Evolutionary conservation across 2,797 vertebrate species (phyloP), one percentile per base, ranked within the genome.

Genomic region (Chrosomus eos): DNA sequence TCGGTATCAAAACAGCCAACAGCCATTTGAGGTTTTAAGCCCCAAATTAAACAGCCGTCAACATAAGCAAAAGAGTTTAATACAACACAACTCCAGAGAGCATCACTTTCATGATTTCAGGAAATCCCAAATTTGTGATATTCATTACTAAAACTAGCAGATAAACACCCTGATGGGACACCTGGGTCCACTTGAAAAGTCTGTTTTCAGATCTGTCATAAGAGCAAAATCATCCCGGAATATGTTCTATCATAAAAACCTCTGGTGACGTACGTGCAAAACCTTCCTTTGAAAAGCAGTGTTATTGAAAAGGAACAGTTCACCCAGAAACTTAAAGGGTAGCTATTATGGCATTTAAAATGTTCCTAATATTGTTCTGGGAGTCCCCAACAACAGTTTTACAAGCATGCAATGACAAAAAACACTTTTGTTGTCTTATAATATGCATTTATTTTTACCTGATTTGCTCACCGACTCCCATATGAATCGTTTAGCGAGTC

Each of bases 11-110:
- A 76, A 75, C 18, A 68, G 62, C 71, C 71, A 66, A 38, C 31
- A 82, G 71, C 16, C 70, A 73, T 82, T 9, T 82, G 70, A 55
- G 73, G 62, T 67, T 83, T 83, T 75, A 55, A 76, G 45, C n/a
- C 60, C 4, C 31, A 55, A 53, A 83, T 51, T 33, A 82, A 82
- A 74, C 31, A 38, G 28, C 26, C 4, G 0, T 48, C 43, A 55
- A 70, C 33, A 36, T 55, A 66, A 48, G 6, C 77, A 16, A 80
- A 40, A 64, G 10, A 51, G 60, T 66, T 80, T n/a, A 64, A 45
- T 6, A 5, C n/a, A 13, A 66, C 10, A 64, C n/a, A 66, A 7
- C 60, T 80, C 60, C 26, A 45, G 62, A 33, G 60, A 80, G 40
- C 3, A 75, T 55, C 26, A 31, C 7, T 64, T 31, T 64, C 6